phyloP scores from a whole-genome alignment of 2,113 vertebrate species.

The Melozone crissalis region DNA sequence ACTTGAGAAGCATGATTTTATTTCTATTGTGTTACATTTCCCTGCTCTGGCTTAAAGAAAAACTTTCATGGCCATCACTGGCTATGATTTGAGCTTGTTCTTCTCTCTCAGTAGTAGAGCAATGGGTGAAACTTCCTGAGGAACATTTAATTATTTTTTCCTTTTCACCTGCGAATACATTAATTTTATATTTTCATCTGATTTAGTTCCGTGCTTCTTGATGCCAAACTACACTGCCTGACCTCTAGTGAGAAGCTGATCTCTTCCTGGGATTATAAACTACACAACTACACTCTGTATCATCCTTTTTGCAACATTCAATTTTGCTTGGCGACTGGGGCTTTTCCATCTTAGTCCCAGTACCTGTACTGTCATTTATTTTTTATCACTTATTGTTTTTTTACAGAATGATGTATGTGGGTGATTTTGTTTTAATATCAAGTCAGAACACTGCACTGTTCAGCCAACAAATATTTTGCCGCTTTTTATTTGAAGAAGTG shows the following conservation, averaged over 20 bases:
- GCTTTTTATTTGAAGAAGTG: background rate
- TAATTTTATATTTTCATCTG: background rate
- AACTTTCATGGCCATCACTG: background rate
- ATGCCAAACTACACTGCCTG: background rate
- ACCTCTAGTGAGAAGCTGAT: background rate
- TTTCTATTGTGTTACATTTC: background rate
- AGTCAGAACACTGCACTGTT: background rate
- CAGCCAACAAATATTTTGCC: background rate
- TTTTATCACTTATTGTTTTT: background rate
- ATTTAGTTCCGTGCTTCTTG: background rate
- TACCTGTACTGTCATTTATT: background rate
- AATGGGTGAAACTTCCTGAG: background rate
- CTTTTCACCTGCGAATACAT: background rate
- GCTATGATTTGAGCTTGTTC: background rate
- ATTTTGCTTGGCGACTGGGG: background rate
- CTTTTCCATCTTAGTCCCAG: background rate
- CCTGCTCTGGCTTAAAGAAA: background rate
- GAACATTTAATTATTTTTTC: background rate
- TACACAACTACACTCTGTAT: background rate
- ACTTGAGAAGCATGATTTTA: background rate
- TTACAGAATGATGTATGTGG: background rate
- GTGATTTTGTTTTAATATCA: background rate
- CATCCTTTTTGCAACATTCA: background rate
- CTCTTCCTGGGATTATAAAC: background rate
- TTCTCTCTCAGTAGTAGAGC: background rate